phyloP scores from a whole-genome alignment of 2,888 invertebrate species.

The Sepioteuthis lessoniana region DNA sequence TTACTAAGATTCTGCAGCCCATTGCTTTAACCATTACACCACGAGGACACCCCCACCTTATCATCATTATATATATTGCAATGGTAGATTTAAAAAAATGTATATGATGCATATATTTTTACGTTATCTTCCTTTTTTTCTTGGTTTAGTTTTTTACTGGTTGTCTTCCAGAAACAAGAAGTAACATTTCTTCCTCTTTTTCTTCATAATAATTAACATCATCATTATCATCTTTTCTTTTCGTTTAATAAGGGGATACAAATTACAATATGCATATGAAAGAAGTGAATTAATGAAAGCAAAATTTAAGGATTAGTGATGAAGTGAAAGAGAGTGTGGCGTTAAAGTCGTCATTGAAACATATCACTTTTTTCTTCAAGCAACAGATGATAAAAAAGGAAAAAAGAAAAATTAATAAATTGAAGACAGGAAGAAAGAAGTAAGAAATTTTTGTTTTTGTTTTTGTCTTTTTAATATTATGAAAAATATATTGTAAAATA shows the following conservation, averaged over 20 bases:
- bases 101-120: neutral
- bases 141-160: neutral
- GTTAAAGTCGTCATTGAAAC: neutral
- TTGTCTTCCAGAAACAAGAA: neutral
- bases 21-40: too few species aligned
- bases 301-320: neutral
- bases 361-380: neutral
- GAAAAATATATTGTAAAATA: neutral
- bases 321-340: neutral
- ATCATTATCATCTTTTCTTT: neutral
- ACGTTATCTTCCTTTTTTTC: neutral
- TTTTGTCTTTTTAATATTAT: neutral
- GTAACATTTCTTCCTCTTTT: neutral
- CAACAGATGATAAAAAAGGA: neutral
- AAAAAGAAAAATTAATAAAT: neutral
- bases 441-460: too few species aligned
- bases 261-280: neutral
- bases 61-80: too few species aligned
- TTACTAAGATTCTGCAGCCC: too few species aligned
- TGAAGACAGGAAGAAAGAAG: neutral
- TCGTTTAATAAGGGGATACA: neutral
- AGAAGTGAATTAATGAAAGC: neutral
- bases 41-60: too few species aligned
- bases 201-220: too few species aligned
- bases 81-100: too few species aligned